Percentiles rank a stretch among this genome's conserved stretches.
These are phyloP conservation scores for Turritopsis rubra DNA, from an alignment of 30 jellyfish, hydroid and myxozoan species.

Conservation along the genomic window DNA sequence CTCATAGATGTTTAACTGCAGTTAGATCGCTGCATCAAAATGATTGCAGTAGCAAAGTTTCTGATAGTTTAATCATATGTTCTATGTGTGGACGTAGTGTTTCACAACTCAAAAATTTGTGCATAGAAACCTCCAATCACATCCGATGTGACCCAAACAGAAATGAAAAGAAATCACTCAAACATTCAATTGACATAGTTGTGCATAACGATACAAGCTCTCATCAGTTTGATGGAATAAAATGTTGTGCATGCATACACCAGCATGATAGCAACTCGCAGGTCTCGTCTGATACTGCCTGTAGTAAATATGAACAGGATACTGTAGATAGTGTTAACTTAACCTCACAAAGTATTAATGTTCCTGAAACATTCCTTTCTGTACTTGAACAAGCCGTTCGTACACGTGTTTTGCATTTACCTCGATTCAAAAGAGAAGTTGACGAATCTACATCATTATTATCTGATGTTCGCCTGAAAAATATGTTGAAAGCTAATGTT, in stretches of 20 bases:
- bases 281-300: neutral
- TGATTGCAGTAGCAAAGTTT: neutral
- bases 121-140: neutral
- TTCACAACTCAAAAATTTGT: neutral
- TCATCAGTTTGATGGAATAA: neutral
- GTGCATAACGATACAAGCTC: neutral
- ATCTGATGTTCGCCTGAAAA: neutral
- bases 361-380: neutral
- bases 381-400: constrained; percentile 46
- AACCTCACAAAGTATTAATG: neutral
- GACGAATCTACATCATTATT: no score
- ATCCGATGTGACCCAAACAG: no score
- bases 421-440: constrained; percentile 36
- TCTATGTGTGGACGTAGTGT: neutral
- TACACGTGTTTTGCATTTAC: constrained; percentile 59
- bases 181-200: no score
- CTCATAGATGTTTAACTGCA: constrained; percentile 16
- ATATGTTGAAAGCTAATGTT: constrained; percentile 26
- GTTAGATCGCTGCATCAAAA: neutral
- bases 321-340: neutral
- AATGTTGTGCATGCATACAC: neutral
- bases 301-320: neutral
- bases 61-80: no score
- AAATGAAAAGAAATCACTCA: neutral
- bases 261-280: neutral